Evolutionary conservation across 2,113 vertebrate species (phyloP), one percentile per base, ranked within the genome.

Genomic region (Bos taurus): DNA sequence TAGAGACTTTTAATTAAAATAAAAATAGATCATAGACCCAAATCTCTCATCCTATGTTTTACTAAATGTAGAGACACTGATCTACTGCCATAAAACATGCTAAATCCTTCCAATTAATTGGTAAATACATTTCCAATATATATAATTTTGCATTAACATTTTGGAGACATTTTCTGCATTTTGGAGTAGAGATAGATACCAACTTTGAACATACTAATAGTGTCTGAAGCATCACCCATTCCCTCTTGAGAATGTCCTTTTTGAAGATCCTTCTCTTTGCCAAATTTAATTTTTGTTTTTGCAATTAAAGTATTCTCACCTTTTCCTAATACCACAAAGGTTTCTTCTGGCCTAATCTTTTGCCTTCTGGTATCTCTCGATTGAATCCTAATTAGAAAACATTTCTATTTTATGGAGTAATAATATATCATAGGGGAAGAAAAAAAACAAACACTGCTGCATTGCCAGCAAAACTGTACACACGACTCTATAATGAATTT

Each of bases 81-180:
- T 56, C 48, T 14, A 86, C 83, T 92, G 48, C 36, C 21, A 43
- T 78, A 88, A 56, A 46, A 14, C 78, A 71, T 40, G 4, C 57
- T 90, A 60, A 83, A 81, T 1, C n/a, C 48, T 81, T 94, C 43
- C 23, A 92, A 50, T 67, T 88, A 57, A 60, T 60, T 74, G 30
- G 7, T 52, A 74, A 90, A 78, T 26, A 30, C 84, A 36, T 94
- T 97, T 96, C 74, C 25, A 52, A 25, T 15, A 26, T n/a, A n/a
- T 33, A 67, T 36, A 71, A 80, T 89, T 97, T 95, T 90, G 8
- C 77, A 82, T 94, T 83, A 83, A 93, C n/a, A 64, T 67, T 93
- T 33, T 85, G 54, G 86, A 88, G 81, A 67, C 52, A 8, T 93
- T 93, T 77, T 94, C 94, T 97, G 15, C 64, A 93, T 98, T 98